Conservation (phyloP, 1,140 invertebrate genomes). For the Gonioctena quinquepunctata region DNA sequence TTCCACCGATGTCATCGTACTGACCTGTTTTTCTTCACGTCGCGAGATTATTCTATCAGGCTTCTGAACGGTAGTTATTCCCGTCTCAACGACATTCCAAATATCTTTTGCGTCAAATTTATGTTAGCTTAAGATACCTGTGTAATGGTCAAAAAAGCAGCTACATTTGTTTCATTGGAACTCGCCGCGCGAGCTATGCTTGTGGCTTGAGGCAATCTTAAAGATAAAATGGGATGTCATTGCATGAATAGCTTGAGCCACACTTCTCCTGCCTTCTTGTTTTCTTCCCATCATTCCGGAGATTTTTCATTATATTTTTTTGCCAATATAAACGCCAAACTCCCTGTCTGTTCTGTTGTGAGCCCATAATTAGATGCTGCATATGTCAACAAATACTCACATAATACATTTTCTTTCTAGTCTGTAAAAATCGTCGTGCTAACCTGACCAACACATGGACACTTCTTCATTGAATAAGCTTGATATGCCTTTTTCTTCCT, state of each 20-base stretch:
- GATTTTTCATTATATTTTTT: conserved; percentile 34
- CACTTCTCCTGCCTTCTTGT: conserved; percentile 53
- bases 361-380: conserved; percentile 34
- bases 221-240: conserved; percentile 53
- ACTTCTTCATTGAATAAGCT: neutral
- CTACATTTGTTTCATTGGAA: conserved; percentile 58
- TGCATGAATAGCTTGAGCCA: conserved; percentile 58
- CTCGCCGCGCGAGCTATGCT: conserved; percentile 57
- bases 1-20: conserved; percentile 55
- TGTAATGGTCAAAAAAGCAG: conserved; percentile 43
- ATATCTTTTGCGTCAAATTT: conserved; percentile 46
- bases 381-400: conserved; percentile 12
- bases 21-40: conserved; percentile 55
- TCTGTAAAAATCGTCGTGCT: conserved; percentile 14
- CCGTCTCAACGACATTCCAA: conserved; percentile 57
- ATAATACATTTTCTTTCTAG: conserved; percentile 15
- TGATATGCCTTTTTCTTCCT: conserved; percentile 1
- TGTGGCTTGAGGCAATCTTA: conserved; percentile 56
- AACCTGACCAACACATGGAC: neutral
- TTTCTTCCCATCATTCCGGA: conserved; percentile 35
- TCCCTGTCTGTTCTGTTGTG: conserved; percentile 28
- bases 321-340: conserved; percentile 41
- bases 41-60: conserved; percentile 44
- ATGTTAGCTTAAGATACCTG: conserved; percentile 47
- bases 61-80: conserved; percentile 57